Evolutionary conservation across 1,140 invertebrate genomes (phyloP).

Genomic region (Trissolcus basalis): DNA sequence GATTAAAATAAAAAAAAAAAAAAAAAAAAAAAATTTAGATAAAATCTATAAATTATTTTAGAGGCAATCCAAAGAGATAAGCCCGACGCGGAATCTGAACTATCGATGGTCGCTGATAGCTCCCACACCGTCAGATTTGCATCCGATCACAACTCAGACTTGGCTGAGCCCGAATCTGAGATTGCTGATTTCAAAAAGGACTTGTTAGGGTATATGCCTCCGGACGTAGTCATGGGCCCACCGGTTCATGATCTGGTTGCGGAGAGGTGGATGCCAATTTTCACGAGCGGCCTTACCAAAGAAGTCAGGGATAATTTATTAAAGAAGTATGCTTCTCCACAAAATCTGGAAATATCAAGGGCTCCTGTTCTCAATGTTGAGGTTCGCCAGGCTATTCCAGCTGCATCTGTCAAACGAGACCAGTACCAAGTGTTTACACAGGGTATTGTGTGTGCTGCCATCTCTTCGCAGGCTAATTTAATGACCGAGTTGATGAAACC

Average conservation of each 20-base stretch:
- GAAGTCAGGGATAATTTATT: conserved; percentile 23
- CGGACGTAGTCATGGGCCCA: not conserved
- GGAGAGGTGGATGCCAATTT: conserved; percentile 19
- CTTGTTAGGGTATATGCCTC: conserved; percentile 1
- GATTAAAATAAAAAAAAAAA: no score
- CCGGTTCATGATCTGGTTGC: conserved; percentile 14
- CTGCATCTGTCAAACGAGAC: conserved; percentile 7
- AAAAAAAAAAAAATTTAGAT: no score
- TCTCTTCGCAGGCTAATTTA: conserved; percentile 2
- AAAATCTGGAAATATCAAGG: conserved; percentile 14
- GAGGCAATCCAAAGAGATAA: conserved; percentile 2
- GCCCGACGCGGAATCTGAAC: no score
- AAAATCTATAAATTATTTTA: no score
- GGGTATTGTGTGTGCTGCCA: not conserved
- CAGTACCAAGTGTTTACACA: conserved; percentile 8
- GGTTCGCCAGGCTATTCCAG: conserved; percentile 6
- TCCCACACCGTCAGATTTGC: no score
- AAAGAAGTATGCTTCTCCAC: conserved; percentile 28
- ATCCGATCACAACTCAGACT: not conserved
- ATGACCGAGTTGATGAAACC: conserved; percentile 10
- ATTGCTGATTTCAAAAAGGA: conserved; percentile 10
- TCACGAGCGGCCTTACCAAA: conserved; percentile 16
- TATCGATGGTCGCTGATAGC: no score
- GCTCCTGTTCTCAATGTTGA: conserved; percentile 13
- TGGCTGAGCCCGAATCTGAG: not conserved